phyloP scores from a whole-genome alignment of 92 coral and sea anemone genomes.

The Siderastrea siderea region DNA sequence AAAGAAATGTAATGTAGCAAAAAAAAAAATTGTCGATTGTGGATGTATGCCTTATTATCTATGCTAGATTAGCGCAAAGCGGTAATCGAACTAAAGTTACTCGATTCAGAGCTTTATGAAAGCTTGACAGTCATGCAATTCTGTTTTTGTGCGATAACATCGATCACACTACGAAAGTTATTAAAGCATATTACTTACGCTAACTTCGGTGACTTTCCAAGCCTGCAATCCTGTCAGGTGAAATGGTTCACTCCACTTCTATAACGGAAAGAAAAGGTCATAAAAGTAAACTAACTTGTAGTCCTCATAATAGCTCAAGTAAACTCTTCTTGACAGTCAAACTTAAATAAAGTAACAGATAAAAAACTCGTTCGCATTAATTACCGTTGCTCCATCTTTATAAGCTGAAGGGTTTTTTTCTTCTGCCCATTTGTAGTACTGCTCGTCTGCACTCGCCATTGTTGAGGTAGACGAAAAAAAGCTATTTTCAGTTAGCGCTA shows the following conservation, averaged over 20 bases:
- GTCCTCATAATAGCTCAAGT: too few relatives aligned
- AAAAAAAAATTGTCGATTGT: too few relatives aligned
- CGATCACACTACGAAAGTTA: background rate
- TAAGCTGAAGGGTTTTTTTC: background rate
- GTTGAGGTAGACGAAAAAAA: background rate
- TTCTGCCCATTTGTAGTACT: background rate
- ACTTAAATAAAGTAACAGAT: background rate
- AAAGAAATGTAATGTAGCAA: too few relatives aligned
- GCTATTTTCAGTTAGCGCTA: background rate
- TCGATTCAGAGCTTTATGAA: too few relatives aligned
- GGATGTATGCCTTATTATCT: too few relatives aligned
- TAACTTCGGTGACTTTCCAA: slow-evolving; percentile 28
- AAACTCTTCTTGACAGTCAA: background rate
- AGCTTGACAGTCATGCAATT: background rate
- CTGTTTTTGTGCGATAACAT: background rate
- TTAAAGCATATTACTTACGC: slow-evolving; percentile 4
- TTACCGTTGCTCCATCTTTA: background rate
- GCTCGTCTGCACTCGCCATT: background rate
- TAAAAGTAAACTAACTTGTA: too few relatives aligned
- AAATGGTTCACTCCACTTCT: slow-evolving; percentile 1
- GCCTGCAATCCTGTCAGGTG: background rate
- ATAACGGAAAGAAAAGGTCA: background rate
- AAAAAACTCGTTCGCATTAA: background rate
- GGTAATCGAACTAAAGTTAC: background rate
- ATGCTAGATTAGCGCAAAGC: too few relatives aligned